Percentiles rank a stretch among this genome's conserved stretches.
These are phyloP conservation scores for Calephelis virginiensis DNA, from an alignment of 1,140 invertebrate genomes.

Conservation along the genomic window DNA sequence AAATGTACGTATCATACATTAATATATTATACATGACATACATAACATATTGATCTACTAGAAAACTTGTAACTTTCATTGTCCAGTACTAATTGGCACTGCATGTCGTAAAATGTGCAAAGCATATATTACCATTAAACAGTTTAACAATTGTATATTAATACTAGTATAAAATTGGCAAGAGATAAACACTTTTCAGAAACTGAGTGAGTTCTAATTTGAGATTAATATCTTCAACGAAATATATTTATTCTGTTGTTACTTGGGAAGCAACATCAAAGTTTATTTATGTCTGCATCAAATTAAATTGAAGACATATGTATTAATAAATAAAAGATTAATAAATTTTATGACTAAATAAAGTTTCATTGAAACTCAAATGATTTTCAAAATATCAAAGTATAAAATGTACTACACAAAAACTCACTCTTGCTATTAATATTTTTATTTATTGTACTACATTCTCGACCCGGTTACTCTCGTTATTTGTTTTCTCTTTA, in stretches of 20 bases:
- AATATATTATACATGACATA: too few species aligned
- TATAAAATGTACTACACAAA: not conserved
- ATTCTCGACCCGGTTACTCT: conserved; percentile 38
- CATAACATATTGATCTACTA: too few species aligned
- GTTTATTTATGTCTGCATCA: too few species aligned
- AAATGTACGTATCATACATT: too few species aligned
- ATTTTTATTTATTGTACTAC: conserved; percentile 28
- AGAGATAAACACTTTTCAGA: conserved; percentile 31
- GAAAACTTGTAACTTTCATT: not conserved
- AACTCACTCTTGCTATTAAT: not conserved
- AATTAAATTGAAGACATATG: too few species aligned
- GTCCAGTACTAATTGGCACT: not conserved
- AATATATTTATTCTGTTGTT: too few species aligned
- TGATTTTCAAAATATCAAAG: not conserved
- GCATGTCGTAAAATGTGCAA: not conserved
- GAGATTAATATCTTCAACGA: too few species aligned
- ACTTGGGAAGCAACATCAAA: too few species aligned
- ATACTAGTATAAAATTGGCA: conserved; percentile 41
- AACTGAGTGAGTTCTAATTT: conserved; percentile 1
- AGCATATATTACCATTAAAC: conserved; percentile 22
- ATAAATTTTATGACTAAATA: not conserved
- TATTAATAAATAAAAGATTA: not conserved
- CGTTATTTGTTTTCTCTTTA: not conserved
- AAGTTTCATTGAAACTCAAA: not conserved
- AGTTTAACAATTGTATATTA: conserved; percentile 55